phyloP scores from a whole-genome alignment of 2,113 vertebrate genomes.

The Psittacula cyanocephala region DNA sequence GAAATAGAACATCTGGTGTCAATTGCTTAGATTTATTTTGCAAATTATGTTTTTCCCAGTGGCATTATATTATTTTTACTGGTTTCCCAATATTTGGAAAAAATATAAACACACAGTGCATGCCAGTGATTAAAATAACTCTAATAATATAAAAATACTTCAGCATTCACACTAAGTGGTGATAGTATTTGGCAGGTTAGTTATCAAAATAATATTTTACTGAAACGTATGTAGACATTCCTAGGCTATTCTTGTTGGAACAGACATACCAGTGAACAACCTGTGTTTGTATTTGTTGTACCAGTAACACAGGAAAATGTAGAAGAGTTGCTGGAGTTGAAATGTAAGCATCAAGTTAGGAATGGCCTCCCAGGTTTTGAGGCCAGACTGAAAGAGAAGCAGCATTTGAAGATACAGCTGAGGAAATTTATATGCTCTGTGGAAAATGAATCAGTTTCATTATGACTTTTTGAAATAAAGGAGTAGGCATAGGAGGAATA shows the following conservation, averaged over 20 bases:
- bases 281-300: background rate
- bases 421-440: background rate
- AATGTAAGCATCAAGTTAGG: background rate
- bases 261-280: background rate
- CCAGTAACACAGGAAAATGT: background rate
- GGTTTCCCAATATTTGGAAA: constrained; percentile 23
- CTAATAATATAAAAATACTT: background rate
- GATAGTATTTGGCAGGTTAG: background rate
- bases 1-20: constrained; percentile 14
- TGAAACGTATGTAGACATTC: background rate
- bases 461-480: background rate
- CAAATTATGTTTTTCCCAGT: constrained; percentile 11
- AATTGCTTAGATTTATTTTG: constrained; percentile 33
- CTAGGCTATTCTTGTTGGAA: background rate
- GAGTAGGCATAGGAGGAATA: background rate
- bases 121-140: background rate
- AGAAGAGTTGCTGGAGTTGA: background rate
- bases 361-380: background rate
- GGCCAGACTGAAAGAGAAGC: background rate
- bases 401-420: background rate
- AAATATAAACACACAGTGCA: background rate
- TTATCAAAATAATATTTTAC: background rate
- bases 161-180: background rate
- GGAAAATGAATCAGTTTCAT: background rate
- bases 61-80: constrained; percentile 11